Conservation (phyloP, 1,140 invertebrate species). For the Camponotus floridanus region DNA sequence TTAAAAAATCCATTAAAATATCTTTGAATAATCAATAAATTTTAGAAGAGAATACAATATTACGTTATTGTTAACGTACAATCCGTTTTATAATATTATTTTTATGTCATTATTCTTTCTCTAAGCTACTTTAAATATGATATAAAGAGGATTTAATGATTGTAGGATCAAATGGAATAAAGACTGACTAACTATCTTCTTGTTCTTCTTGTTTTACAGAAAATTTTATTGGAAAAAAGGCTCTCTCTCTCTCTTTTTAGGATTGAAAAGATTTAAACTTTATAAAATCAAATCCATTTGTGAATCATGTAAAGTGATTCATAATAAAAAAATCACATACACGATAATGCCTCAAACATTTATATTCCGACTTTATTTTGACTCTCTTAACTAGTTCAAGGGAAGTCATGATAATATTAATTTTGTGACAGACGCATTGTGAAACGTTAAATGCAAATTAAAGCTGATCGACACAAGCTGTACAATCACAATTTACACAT, state of each 20-base stretch:
- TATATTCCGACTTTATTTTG: neutral
- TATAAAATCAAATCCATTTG: slow-evolving; percentile 20
- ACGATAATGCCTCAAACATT: neutral
- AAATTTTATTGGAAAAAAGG: slow-evolving; percentile 2
- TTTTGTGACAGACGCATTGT: neutral
- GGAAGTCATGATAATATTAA: neutral
- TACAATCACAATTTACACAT: neutral
- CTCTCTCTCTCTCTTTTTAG: too few species aligned
- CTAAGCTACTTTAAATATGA: slow-evolving; percentile 24
- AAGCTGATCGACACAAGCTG: neutral
- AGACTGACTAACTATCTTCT: slow-evolving; percentile 19
- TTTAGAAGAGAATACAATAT: slow-evolving; percentile 11
- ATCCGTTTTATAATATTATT: neutral
- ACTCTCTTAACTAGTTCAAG: slow-evolving; percentile 16
- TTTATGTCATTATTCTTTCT: neutral
- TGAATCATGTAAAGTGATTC: slow-evolving; percentile 5
- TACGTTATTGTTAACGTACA: slow-evolving; percentile 14
- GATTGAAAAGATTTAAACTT: slow-evolving; percentile 24
- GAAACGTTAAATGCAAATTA: neutral
- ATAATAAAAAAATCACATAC: slow-evolving; percentile 1
- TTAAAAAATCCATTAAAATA: neutral
- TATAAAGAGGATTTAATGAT: slow-evolving; percentile 38
- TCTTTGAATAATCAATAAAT: neutral
- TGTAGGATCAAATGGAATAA: slow-evolving; percentile 26
- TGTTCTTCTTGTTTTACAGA: neutral